phyloP scores from a whole-genome alignment of 2,888 invertebrate species.

The Andricus quercusramuli region DNA sequence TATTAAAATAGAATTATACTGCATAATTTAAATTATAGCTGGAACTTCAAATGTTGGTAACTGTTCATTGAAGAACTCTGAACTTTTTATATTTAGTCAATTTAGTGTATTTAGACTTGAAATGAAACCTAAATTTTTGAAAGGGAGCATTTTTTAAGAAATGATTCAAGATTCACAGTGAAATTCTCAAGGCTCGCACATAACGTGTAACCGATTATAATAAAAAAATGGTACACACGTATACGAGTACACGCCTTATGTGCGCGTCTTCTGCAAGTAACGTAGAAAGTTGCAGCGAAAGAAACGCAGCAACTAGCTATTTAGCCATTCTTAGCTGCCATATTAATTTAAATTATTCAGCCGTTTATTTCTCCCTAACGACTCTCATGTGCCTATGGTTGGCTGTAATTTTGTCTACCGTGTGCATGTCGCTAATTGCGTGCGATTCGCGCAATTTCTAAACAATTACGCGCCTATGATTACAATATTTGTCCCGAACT shows the following conservation, averaged over 20 bases:
- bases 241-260: not conserved
- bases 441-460: slow-evolving; percentile 67
- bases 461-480: slow-evolving; percentile 64
- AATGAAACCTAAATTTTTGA: not conserved
- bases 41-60: too few species aligned
- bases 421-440: slow-evolving; percentile 69
- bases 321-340: slow-evolving; percentile 49
- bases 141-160: not conserved
- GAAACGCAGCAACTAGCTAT: slow-evolving; percentile 21
- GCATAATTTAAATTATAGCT: too few species aligned
- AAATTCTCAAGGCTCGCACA: not conserved
- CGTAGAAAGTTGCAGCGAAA: slow-evolving; percentile 12
- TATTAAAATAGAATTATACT: too few species aligned
- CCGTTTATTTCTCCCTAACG: slow-evolving; percentile 61
- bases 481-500: slow-evolving; percentile 51
- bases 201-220: slow-evolving; percentile 10
- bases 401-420: slow-evolving; percentile 53
- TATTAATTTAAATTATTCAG: slow-evolving; percentile 73
- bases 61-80: too few species aligned
- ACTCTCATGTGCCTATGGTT: slow-evolving; percentile 51
- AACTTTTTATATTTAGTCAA: too few species aligned
- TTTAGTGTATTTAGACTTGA: too few species aligned
- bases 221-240: not conserved
- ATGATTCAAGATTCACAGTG: not conserved
- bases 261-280: slow-evolving; percentile 8